Percentiles rank a stretch among this genome's conserved stretches.
Evolutionary conservation across 2,797 vertebrate genomes (phyloP).

Genomic region (Ctenosaura bakeri): DNA sequence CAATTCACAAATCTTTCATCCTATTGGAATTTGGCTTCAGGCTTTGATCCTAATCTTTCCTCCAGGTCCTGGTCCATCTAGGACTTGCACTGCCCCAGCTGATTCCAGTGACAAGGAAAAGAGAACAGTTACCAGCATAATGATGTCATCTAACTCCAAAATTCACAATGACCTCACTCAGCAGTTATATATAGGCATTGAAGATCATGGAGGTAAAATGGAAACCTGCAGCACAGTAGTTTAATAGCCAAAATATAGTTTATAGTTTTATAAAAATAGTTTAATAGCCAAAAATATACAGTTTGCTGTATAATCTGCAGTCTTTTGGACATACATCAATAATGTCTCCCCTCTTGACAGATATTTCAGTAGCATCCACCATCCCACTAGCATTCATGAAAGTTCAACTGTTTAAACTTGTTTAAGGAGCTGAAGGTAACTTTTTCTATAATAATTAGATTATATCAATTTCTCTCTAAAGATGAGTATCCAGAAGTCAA

Average conservation of each 20-base stretch:
- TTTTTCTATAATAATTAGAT: constrained; percentile 30
- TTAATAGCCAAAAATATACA: no score
- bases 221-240: no score
- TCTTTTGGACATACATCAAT: not conserved
- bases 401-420: not conserved
- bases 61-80: not conserved
- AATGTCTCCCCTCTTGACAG: not conserved
- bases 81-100: not conserved
- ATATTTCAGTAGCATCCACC: not conserved
- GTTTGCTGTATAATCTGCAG: not conserved
- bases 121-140: not conserved
- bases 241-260: no score
- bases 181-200: not conserved
- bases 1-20: not conserved
- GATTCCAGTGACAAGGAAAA: no score
- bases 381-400: not conserved
- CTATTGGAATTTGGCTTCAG: not conserved
- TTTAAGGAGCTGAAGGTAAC: constrained; percentile 9
- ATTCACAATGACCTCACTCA: not conserved
- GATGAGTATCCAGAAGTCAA: constrained; percentile 1
- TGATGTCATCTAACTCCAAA: not conserved
- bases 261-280: no score
- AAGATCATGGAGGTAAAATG: not conserved
- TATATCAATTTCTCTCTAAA: constrained; percentile 11
- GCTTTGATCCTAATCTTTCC: no score